Evolutionary conservation across 2,113 vertebrate genomes (phyloP).

Genomic region (Salvelinus sp.): DNA sequence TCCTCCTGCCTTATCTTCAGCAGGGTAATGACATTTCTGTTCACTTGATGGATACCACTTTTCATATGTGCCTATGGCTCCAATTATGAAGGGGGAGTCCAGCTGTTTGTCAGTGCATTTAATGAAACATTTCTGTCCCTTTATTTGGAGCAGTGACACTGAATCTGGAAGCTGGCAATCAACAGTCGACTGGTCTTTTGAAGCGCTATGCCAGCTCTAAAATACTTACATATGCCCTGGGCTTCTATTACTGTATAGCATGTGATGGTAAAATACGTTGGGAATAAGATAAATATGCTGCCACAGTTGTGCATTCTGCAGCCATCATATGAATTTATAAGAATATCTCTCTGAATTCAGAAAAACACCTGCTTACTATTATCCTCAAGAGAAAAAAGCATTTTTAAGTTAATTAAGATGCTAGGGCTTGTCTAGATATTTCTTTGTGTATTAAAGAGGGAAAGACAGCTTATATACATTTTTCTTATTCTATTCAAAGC

Average conservation of each 20-base stretch:
- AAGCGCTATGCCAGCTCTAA: constrained; percentile 15
- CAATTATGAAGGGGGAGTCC: neutral
- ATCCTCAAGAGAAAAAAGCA: too few relatives aligned
- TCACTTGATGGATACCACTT: constrained; percentile 9
- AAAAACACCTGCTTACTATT: neutral
- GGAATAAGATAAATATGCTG: neutral
- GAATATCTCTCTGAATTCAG: neutral
- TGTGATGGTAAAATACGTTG: neutral
- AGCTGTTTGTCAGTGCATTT: neutral
- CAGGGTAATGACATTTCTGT: constrained; percentile 22
- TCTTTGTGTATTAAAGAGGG: too few relatives aligned
- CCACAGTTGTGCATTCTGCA: neutral
- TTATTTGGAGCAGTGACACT: neutral
- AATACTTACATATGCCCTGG: constrained; percentile 4
- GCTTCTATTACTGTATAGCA: constrained; percentile 3
- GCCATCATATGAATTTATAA: neutral
- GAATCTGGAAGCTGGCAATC: constrained; percentile 12
- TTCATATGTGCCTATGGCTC: constrained; percentile 4
- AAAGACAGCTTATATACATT: too few relatives aligned
- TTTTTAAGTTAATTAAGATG: too few relatives aligned
- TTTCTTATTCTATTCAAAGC: too few relatives aligned
- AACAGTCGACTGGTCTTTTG: constrained; percentile 1
- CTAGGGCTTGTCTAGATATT: too few relatives aligned
- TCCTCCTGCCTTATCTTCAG: neutral
- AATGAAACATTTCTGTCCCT: neutral